Conservation (phyloP, 2,888 invertebrate species). For the Anoplius nigerrimus region DNA sequence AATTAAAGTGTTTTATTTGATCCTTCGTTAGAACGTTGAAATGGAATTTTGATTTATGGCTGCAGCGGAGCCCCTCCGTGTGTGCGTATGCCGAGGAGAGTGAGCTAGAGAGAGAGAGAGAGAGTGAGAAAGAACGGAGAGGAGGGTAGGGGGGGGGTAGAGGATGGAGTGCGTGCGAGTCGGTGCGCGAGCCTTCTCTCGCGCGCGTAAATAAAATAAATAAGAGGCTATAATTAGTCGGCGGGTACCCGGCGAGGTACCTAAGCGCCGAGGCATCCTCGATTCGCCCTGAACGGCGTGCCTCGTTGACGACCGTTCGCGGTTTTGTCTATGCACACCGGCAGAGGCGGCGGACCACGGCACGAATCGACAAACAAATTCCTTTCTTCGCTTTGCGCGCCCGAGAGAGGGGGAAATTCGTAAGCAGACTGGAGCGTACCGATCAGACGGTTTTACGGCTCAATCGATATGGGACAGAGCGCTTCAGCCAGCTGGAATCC, state of each 20-base stretch:
- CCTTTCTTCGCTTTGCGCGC: constrained; percentile 16
- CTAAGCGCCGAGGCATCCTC: no score
- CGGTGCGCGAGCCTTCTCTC: constrained; percentile 46
- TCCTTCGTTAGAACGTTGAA: constrained; percentile 76
- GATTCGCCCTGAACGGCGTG: no score
- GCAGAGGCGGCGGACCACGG: no score
- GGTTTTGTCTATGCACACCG: background rate
- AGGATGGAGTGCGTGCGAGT: no score
- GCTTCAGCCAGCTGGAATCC: no score
- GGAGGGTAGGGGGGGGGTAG: no score
- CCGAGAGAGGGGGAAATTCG: no score
- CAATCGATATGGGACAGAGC: no score
- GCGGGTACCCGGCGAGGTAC: constrained; percentile 40
- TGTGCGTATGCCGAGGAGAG: constrained; percentile 44
- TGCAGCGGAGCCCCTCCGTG: constrained; percentile 45
- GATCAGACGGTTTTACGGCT: no score
- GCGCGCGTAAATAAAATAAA: constrained; percentile 73
- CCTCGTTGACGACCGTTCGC: background rate
- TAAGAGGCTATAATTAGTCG: constrained; percentile 74
- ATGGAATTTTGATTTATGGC: constrained; percentile 75
- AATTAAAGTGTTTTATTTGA: constrained; percentile 76
- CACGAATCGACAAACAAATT: constrained; percentile 38
- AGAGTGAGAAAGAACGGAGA: no score
- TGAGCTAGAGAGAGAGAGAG: constrained; percentile 25
- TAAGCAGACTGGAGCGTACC: no score